Percentiles rank a stretch among this genome's conserved stretches.
These are phyloP conservation scores for Cyclargus thomasi DNA, from an alignment of 1,140 invertebrate species.

Conservation along the genomic window DNA sequence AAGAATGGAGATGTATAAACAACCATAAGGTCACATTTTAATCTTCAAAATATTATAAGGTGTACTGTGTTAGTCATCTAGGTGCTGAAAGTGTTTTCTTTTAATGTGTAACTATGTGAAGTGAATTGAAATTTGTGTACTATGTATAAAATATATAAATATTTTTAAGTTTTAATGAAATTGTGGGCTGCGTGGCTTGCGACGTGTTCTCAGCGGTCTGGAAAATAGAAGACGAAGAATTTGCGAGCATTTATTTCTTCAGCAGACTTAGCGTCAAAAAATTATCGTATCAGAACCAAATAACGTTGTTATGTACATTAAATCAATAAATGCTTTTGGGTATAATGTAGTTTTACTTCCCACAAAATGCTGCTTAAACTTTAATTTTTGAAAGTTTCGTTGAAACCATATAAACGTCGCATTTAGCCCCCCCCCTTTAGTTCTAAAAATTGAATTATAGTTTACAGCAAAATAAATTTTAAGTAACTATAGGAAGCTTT, in stretches of 20 bases:
- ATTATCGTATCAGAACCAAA: background rate
- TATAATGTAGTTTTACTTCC: background rate
- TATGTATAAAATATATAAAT: background rate
- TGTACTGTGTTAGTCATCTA: conserved; percentile 3
- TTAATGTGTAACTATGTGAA: background rate
- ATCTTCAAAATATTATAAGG: background rate
- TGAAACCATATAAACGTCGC: no score
- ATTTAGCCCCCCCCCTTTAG: no score
- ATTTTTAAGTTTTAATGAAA: background rate
- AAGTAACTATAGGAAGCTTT: no score
- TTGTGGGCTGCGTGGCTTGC: background rate
- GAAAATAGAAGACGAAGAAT: background rate
- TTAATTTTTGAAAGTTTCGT: no score
- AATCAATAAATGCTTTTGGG: conserved; percentile 3
- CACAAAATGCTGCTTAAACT: no score
- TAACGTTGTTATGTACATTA: background rate
- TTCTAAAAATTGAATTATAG: no score
- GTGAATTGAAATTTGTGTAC: background rate
- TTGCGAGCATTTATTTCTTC: background rate
- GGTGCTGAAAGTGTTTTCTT: background rate
- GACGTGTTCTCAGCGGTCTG: background rate
- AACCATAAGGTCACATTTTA: background rate
- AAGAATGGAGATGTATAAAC: background rate
- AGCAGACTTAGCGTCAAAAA: background rate
- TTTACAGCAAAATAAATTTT: no score